Evolutionary conservation across 2,797 vertebrate genomes (phyloP).

Genomic region (Sebastolobus alascanus): DNA sequence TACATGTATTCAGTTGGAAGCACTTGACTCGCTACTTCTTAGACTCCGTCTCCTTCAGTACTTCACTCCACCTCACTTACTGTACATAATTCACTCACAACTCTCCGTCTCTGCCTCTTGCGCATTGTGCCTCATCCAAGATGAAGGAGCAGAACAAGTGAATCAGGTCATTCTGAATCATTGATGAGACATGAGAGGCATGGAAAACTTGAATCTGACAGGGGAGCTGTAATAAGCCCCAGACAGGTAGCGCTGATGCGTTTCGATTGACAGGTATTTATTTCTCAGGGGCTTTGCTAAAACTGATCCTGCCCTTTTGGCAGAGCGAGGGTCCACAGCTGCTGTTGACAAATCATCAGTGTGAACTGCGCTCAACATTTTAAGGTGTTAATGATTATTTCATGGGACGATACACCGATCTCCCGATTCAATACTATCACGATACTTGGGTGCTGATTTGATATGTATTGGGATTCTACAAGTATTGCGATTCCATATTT

Average conservation of each 20-base stretch:
- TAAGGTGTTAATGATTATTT: neutral
- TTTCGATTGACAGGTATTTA: constrained; percentile 69
- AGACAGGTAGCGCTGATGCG: constrained; percentile 43
- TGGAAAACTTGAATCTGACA: constrained; percentile 56
- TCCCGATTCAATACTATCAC: no score
- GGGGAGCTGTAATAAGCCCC: constrained; percentile 52
- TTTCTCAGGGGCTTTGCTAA: constrained; percentile 63
- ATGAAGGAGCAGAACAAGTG: constrained; percentile 59
- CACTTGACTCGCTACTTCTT: constrained; percentile 33
- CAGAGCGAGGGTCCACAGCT: constrained; percentile 13
- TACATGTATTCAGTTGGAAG: constrained; percentile 50
- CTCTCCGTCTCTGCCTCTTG: constrained; percentile 28
- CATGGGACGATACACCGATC: no score
- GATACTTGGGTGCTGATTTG: no score
- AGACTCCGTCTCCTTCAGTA: constrained; percentile 39
- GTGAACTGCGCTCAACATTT: neutral
- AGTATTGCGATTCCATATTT: no score
- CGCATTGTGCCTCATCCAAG: constrained; percentile 54
- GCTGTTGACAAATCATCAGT: constrained; percentile 7
- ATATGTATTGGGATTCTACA: no score
- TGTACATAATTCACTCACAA: constrained; percentile 47
- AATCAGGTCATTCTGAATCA: constrained; percentile 75
- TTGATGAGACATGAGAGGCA: constrained; percentile 61
- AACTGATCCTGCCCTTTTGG: constrained; percentile 62
- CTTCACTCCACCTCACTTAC: constrained; percentile 42